Base-by-base conservation (phyloP, 1,140 invertebrate genomes). In the Meloidogyne floridensis region DNA sequence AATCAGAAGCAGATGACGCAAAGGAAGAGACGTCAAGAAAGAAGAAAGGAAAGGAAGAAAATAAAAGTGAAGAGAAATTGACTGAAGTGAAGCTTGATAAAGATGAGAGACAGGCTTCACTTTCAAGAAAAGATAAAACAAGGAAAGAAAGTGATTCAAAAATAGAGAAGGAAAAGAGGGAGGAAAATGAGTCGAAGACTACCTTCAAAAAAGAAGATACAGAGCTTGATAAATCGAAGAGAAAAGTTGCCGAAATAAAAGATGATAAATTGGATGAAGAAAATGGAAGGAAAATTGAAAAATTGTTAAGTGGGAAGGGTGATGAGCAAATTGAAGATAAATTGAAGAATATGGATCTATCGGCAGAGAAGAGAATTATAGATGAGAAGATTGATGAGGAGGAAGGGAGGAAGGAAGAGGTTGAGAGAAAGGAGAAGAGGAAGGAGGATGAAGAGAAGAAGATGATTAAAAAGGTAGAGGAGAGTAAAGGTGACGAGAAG, bases 391-490 rank as follows among this genome's bases (percentile, higher is more conserved):
- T 20, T n/a, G 76, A 43, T 15, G 18, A 77, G 13, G 53, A 77
- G 54, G 51, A 18, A 70, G 7, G 7, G 9, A 20, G 70, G 13
- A 71, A 71, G 18, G 77, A 78, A 78, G 77, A 71, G 15, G 53
- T 7, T 2, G 32, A 32, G 32, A 32, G 2, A 47, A 15, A 6
- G n/a, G 18, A 72, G 2, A n/a, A 59, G 15, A n/a, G 3, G 59
- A 78, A 69, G 51, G 43, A n/a, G 2, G 2, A 32, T 32, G 32
- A 32, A 32, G 32, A 32, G 32, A 32, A 32, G 1, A 32, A 32
- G 32, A 32, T 32, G 32, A 2, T 32, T 32, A 32, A 32, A 32
- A 32, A 4, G 47, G 65, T 11, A 77, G 53, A 77, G 18, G 18
- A 65, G 15, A 43, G 9, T n/a, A 59, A 65, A 56, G 47, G 3